These are phyloP conservation scores for Drosophila punjabiensis DNA, from an alignment of 1,140 invertebrate genomes.

Conservation along the genomic window DNA sequence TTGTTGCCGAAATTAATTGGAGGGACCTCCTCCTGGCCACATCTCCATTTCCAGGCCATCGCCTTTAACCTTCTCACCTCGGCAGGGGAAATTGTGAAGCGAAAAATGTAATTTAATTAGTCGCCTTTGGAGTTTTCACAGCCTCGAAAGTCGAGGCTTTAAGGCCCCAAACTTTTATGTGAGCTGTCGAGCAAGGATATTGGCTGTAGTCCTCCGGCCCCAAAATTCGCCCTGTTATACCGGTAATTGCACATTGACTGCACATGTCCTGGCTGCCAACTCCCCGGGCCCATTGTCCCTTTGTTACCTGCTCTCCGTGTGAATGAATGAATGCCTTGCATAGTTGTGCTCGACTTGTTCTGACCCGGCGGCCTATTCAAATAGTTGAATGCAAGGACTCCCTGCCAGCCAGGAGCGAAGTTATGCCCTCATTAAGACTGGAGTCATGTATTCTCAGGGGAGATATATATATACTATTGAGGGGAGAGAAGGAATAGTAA, in stretches of 20 bases:
- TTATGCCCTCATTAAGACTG: slow-evolving; percentile 3
- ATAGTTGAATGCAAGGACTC: slow-evolving; percentile 43
- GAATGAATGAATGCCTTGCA: slow-evolving; percentile 66
- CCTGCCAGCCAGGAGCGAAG: neutral
- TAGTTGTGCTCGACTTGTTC: slow-evolving; percentile 53
- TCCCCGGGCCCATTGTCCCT: slow-evolving; percentile 48
- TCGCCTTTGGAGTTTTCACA: neutral
- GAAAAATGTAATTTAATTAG: slow-evolving; percentile 66
- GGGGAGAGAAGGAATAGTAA: neutral
- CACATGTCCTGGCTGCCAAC: slow-evolving; percentile 47
- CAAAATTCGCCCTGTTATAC: slow-evolving; percentile 7
- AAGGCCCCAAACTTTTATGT: slow-evolving; percentile 63
- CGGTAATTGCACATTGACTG: slow-evolving; percentile 68
- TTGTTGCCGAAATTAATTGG: slow-evolving; percentile 76
- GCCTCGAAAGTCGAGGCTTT: neutral
- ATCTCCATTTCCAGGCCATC: neutral
- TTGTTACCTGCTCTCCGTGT: slow-evolving; percentile 69
- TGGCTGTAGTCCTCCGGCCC: slow-evolving; percentile 14
- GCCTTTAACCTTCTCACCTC: slow-evolving; percentile 23
- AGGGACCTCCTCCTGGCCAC: slow-evolving; percentile 35
- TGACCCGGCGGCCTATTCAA: slow-evolving; percentile 60
- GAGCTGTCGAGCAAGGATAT: slow-evolving; percentile 48
- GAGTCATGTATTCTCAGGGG: neutral
- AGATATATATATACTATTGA: no score
- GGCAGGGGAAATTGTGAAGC: slow-evolving; percentile 13